Conservation (phyloP, 2,888 invertebrate species). For the Lapara coniferarum region DNA sequence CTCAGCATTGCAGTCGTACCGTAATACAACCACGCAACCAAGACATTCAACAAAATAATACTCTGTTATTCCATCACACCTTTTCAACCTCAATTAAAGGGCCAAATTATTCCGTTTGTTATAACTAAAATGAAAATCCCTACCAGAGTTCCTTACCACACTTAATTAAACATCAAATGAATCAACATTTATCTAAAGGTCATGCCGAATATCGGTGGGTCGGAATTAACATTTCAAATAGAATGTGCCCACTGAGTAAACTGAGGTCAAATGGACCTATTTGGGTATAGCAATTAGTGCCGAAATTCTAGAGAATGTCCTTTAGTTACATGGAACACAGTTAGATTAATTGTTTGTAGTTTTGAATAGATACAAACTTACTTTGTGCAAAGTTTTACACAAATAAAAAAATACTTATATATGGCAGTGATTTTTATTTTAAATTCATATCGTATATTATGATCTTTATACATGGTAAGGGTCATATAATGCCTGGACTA, state of each 20-base stretch:
- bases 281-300: neutral
- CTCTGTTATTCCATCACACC: neutral
- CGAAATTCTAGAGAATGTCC: neutral
- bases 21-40: too few species aligned
- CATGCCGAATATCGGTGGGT: slow-evolving; percentile 29
- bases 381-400: too few species aligned
- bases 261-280: slow-evolving; percentile 8
- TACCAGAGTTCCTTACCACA: slow-evolving; percentile 17
- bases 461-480: too few species aligned
- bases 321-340: neutral
- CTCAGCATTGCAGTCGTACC: too few species aligned
- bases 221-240: slow-evolving; percentile 50
- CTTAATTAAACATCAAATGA: slow-evolving; percentile 25
- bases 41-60: too few species aligned
- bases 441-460: too few species aligned
- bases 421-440: too few species aligned
- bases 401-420: too few species aligned
- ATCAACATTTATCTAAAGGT: slow-evolving; percentile 12
- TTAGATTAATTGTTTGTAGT: neutral
- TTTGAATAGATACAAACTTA: neutral
- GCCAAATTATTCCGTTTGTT: slow-evolving; percentile 2
- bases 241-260: slow-evolving; percentile 19
- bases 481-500: too few species aligned
- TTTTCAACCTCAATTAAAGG: neutral
- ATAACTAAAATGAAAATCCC: slow-evolving; percentile 1